These are phyloP conservation scores for Petroica traversi DNA, from an alignment of 2,113 vertebrate genomes.

Conservation along the genomic window DNA sequence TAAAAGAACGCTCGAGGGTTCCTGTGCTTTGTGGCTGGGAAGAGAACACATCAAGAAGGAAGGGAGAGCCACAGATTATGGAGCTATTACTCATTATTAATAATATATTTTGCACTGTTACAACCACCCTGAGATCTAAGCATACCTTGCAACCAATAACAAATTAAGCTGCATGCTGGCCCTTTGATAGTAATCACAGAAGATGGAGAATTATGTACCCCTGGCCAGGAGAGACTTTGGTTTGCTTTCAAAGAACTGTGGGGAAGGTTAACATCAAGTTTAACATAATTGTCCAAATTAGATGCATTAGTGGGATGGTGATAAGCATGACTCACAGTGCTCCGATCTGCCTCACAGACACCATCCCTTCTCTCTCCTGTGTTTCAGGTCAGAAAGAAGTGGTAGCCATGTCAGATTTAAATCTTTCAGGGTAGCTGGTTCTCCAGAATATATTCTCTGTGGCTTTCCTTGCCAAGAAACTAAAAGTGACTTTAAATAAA, in stretches of 20 bases:
- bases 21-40: background rate
- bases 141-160: background rate
- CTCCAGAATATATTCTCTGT: background rate
- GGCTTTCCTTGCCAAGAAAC: background rate
- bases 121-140: background rate
- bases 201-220: background rate
- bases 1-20: background rate
- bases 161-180: background rate
- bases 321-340: background rate
- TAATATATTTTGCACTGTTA: background rate
- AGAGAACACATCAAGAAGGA: background rate
- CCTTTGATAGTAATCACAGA: background rate
- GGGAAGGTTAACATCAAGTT: background rate
- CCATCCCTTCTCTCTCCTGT: background rate
- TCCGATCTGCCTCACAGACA: background rate
- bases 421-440: background rate
- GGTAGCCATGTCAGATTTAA: background rate
- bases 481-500: background rate
- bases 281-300: background rate
- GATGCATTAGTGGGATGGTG: background rate
- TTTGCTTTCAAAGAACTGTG: background rate
- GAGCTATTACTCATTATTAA: constrained; percentile 5
- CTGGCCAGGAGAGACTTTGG: background rate
- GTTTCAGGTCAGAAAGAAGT: background rate
- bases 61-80: background rate